Conservation (phyloP, 2,113 vertebrate genomes). For the Edolisoma coerulescens region DNA sequence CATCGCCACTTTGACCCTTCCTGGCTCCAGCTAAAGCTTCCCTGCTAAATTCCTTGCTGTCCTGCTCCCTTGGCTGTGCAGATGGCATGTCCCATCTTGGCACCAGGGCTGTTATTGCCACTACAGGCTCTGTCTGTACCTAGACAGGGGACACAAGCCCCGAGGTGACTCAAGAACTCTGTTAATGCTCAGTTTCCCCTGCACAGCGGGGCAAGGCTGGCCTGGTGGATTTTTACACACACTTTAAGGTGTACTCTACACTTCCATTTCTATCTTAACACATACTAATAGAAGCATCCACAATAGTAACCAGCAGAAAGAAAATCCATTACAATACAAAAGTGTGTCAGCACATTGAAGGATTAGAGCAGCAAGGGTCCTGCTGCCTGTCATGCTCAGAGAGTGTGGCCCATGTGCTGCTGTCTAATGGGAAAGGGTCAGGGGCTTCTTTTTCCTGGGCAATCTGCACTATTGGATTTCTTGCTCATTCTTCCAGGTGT, state of each 20-base stretch:
- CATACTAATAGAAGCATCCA: background rate
- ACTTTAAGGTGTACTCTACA: constrained; percentile 6
- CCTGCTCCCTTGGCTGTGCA: background rate
- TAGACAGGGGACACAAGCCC: background rate
- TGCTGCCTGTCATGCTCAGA: fast-evolving
- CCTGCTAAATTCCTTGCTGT: constrained; percentile 18
- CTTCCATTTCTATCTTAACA: constrained; percentile 36
- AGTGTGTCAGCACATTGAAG: background rate
- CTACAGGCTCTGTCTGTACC: background rate
- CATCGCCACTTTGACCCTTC: background rate
- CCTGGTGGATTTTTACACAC: background rate
- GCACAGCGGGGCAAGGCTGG: background rate
- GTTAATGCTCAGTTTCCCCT: constrained; percentile 11
- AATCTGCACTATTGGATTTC: background rate
- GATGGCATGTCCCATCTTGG: background rate
- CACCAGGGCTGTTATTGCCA: background rate
- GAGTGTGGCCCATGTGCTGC: background rate
- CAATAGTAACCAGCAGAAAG: background rate
- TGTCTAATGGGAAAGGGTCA: background rate
- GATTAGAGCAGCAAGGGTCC: background rate
- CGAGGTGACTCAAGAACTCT: background rate
- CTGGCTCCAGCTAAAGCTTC: background rate
- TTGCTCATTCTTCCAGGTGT: background rate
- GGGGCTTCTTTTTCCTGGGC: background rate
- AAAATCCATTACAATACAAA: constrained; percentile 1